Conservation (phyloP, 2,888 invertebrate species). For the Calameuta idolon region DNA sequence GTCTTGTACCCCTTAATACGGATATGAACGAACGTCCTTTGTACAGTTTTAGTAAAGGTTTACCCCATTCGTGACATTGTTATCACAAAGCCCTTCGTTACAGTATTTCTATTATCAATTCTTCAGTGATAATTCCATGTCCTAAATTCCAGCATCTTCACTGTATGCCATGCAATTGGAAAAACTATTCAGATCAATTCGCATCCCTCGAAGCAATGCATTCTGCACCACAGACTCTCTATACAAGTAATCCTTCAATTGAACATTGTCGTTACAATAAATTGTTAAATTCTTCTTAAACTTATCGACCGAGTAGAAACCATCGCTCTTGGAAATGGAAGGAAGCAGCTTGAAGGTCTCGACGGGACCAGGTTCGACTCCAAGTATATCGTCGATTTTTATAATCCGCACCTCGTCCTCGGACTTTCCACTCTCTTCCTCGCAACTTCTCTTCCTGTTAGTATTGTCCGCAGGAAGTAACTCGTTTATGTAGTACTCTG, state of each 20-base stretch:
- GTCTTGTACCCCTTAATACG: not conserved
- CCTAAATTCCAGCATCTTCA: not conserved
- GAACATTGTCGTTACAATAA: conserved; percentile 29
- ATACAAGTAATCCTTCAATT: conserved; percentile 29
- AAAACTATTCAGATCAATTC: not conserved
- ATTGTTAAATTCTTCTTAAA: conserved; percentile 23
- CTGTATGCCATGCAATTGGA: not conserved
- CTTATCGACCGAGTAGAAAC: conserved; percentile 5
- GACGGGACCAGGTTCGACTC: conserved; percentile 14
- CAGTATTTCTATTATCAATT: too few species aligned
- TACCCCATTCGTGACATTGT: not conserved
- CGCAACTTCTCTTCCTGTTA: conserved; percentile 15
- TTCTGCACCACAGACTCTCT: conserved; percentile 2
- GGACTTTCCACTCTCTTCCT: conserved; percentile 13
- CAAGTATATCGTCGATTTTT: conserved; percentile 34
- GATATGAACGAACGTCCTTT: not conserved
- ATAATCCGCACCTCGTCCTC: conserved; percentile 25
- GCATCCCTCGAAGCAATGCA: not conserved
- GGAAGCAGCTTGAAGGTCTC: conserved; percentile 18
- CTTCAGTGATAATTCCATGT: not conserved
- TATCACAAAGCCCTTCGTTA: too few species aligned
- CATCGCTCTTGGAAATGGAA: conserved; percentile 1
- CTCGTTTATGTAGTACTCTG: conserved; percentile 50
- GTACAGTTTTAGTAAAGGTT: not conserved
- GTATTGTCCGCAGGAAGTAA: conserved; percentile 29